Conservation (phyloP, 2,888 invertebrate species). For the Parnassius glacialis region DNA sequence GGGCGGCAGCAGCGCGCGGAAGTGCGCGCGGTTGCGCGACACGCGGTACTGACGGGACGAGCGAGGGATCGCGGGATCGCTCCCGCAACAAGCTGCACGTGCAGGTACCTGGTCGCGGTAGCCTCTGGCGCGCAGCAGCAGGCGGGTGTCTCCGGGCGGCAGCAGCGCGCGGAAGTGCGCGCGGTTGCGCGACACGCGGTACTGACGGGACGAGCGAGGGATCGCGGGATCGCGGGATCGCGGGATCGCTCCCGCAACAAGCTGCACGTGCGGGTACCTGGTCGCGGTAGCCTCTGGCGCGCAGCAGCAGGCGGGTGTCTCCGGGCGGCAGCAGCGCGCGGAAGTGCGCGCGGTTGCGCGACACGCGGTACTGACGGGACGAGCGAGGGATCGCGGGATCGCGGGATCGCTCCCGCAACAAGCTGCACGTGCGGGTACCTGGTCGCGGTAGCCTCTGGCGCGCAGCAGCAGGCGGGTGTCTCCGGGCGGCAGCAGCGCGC, state of each 20-base stretch:
- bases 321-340: slow-evolving; percentile 87
- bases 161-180: slow-evolving; percentile 88
- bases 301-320: slow-evolving; percentile 82
- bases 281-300: slow-evolving; percentile 82
- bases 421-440: slow-evolving; percentile 43
- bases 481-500: slow-evolving; percentile 86
- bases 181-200: slow-evolving; percentile 84
- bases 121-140: slow-evolving; percentile 82
- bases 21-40: slow-evolving; percentile 85
- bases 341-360: slow-evolving; percentile 86
- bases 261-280: slow-evolving; percentile 43
- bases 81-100: neutral
- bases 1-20: slow-evolving; percentile 85
- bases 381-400: slow-evolving; percentile 78
- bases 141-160: slow-evolving; percentile 83
- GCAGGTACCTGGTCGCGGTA: slow-evolving; percentile 74
- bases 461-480: slow-evolving; percentile 82
- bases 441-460: slow-evolving; percentile 82
- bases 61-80: neutral
- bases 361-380: slow-evolving; percentile 80
- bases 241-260: too few relatives aligned
- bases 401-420: slow-evolving; percentile 84
- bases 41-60: slow-evolving; percentile 81
- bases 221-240: too few relatives aligned
- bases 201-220: slow-evolving; percentile 61